phyloP scores from a whole-genome alignment of 1,140 invertebrate species.

The Drosophila orena region DNA sequence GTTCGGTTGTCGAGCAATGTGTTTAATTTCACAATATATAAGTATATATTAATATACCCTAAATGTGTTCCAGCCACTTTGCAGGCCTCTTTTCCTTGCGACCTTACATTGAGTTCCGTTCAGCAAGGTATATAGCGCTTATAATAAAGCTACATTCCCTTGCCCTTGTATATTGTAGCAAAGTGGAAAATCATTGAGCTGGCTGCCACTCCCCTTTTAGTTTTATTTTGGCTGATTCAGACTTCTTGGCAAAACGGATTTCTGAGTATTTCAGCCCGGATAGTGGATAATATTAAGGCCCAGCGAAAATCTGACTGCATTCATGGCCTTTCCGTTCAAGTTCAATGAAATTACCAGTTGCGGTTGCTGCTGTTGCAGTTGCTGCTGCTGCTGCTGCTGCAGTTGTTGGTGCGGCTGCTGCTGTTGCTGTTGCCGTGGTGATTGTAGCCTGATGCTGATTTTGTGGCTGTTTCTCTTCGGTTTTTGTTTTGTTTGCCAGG shows the following conservation, averaged over 20 bases:
- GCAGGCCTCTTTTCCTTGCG: background rate
- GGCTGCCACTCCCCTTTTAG: slow-evolving; percentile 54
- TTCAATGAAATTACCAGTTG: slow-evolving; percentile 83
- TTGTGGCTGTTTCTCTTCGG: slow-evolving; percentile 49
- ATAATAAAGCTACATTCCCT: slow-evolving; percentile 26
- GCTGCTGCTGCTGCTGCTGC: slow-evolving; percentile 25
- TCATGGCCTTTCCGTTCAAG: slow-evolving; percentile 81
- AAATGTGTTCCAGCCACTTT: background rate
- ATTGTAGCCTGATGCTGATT: slow-evolving; percentile 56
- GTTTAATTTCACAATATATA: background rate
- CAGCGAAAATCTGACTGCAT: slow-evolving; percentile 74
- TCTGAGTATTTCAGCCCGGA: slow-evolving; percentile 71
- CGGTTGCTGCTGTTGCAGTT: slow-evolving; percentile 58
- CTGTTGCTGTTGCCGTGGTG: slow-evolving; percentile 36
- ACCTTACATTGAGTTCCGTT: background rate
- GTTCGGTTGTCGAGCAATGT: slow-evolving; percentile 9
- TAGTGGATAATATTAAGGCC: slow-evolving; percentile 64
- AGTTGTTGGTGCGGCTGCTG: slow-evolving; percentile 18
- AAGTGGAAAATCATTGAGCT: slow-evolving; percentile 44
- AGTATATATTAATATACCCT: too few species aligned
- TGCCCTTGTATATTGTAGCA: slow-evolving; percentile 32
- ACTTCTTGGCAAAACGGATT: slow-evolving; percentile 68
- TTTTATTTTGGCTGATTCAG: slow-evolving; percentile 39
- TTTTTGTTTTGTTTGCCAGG: slow-evolving; percentile 67
- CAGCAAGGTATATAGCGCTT: too few species aligned